Evolutionary conservation across 2,888 invertebrate species (phyloP), one percentile per base, ranked within the genome.

Genomic region (Molanna angustata): DNA sequence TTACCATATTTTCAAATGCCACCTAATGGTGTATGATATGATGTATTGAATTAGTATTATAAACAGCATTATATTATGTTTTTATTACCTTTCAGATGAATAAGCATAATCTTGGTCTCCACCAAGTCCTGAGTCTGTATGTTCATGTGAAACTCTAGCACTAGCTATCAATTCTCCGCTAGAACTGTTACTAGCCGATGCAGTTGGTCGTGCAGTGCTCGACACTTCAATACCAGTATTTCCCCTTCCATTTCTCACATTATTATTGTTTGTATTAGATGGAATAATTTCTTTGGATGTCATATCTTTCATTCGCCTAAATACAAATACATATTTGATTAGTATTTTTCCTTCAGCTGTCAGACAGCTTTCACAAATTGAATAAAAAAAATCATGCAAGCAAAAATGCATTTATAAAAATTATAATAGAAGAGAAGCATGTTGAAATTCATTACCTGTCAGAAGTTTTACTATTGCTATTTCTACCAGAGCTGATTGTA

Each of bases 21-120:
- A n/a, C n/a, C n/a, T n/a, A n/a, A n/a, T n/a, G n/a, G n/a, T n/a
- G n/a, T n/a, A n/a, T n/a, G n/a, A n/a, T n/a, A n/a, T n/a, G n/a
- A n/a, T n/a, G n/a, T n/a, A n/a, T n/a, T n/a, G n/a, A n/a, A n/a
- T n/a, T n/a, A n/a, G n/a, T n/a, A n/a, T n/a, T n/a, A n/a, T n/a
- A n/a, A 37, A 37, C 37, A 3, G 18, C 17, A 16, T 6, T 11
- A n/a, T 27, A 35, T 4, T 13, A 35, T 35, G 9, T 35, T n/a
- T 9, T 11, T 35, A 17, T 27, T 68, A 84, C 85, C 84, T 80
- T 70, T 84, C 84, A 21, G 83, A 84, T 57, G 82, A 82, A 69
- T 85, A 84, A 31, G 84, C 82, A 66, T 85, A 86, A 63, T 88
- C 87, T 67, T 87, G 87, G 69, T 87, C 87, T 14, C 84, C 85